A percentile compares a stretch with the other conserved stretches of the same genome.
Conservation (phyloP, 2,797 vertebrate species). For the Bucorvus abyssinicus region DNA sequence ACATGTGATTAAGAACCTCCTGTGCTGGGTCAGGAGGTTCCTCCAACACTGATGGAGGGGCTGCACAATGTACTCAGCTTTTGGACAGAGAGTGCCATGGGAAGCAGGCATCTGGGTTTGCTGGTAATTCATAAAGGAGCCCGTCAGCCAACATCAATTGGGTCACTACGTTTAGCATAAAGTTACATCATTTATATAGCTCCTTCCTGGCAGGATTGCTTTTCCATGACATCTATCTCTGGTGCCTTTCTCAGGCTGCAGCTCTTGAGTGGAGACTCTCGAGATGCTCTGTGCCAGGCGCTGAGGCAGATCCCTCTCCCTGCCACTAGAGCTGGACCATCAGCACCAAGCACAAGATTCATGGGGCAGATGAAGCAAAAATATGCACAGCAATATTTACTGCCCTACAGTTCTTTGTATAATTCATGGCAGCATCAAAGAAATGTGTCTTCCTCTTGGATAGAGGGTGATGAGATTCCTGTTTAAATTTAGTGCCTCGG, state of each 20-base stretch:
- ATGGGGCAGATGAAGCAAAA: background rate
- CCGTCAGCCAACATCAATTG: background rate
- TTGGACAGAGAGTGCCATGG: fast-evolving
- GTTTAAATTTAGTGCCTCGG: slow-evolving; percentile 38
- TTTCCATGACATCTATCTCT: background rate
- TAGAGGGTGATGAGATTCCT: background rate
- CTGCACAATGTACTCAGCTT: background rate
- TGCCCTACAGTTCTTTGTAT: background rate
- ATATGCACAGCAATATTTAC: fast-evolving
- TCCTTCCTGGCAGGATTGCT: background rate
- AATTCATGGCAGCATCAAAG: slow-evolving; percentile 13
- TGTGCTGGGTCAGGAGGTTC: background rate
- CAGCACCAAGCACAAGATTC: background rate
- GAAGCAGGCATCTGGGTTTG: background rate
- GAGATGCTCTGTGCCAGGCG: background rate
- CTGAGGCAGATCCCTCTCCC: background rate
- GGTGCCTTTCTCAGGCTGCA: background rate
- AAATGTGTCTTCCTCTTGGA: background rate
- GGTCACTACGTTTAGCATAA: background rate
- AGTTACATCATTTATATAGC: background rate
- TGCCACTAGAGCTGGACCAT: background rate
- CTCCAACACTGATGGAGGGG: fast-evolving
- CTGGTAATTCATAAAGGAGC: background rate
- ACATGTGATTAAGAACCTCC: background rate
- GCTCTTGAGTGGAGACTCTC: background rate